Percentiles rank a stretch among this genome's conserved stretches.
These are phyloP conservation scores for Cynopterus brachyotis DNA, from an alignment of 2,113 vertebrate genomes.

Conservation along the genomic window DNA sequence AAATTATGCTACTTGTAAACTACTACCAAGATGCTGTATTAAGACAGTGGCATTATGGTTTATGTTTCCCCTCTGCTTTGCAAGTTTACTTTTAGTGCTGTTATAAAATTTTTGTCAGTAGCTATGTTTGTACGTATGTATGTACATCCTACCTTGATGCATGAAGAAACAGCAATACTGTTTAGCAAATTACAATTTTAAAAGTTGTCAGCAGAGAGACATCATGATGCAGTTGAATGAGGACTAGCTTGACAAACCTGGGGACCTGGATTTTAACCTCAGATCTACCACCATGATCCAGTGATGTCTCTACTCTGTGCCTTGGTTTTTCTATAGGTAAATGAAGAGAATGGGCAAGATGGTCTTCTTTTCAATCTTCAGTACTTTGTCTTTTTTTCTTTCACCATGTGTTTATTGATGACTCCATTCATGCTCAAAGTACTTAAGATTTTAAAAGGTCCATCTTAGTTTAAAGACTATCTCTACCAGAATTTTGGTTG, in stretches of 20 bases:
- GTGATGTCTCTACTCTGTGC: not conserved
- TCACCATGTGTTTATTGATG: conserved; percentile 41
- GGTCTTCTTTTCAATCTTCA: not conserved
- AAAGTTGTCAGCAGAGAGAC: not conserved
- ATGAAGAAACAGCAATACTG: not conserved
- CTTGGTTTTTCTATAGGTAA: not conserved
- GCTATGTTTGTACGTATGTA: not conserved
- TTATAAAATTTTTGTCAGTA: not conserved
- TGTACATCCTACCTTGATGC: not conserved
- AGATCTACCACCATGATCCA: not conserved
- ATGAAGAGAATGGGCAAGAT: not conserved
- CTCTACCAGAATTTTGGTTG: not conserved
- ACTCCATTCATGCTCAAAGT: not conserved
- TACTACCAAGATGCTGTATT: not conserved
- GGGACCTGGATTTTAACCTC: not conserved
- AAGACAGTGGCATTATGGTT: not conserved
- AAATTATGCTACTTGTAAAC: not conserved
- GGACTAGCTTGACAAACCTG: not conserved
- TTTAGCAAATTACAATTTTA: not conserved
- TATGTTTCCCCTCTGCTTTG: not conserved
- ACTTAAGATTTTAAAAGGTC: conserved; percentile 18
- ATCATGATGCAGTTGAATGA: not conserved
- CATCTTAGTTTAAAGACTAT: not conserved
- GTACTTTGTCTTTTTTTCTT: not conserved
- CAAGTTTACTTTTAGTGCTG: not conserved